Base-by-base conservation (phyloP, 1,140 invertebrate genomes). In the Pseudomyrmex pallidus region DNA sequence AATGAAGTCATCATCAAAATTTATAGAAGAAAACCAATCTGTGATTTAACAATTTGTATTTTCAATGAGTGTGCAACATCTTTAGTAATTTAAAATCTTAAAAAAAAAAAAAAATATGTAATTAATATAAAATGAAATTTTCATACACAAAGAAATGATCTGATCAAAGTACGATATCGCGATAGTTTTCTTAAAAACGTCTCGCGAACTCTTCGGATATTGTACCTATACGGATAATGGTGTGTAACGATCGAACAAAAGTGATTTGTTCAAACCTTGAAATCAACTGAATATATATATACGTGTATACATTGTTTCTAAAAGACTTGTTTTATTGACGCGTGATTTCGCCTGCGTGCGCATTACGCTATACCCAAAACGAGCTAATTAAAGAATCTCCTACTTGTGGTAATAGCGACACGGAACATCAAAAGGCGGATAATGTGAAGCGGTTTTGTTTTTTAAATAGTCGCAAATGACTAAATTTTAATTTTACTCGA, bases 241-340 rank as follows among this genome's bases (percentile, higher is more conserved):
- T 54, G 54, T 67, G 57, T 22, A 15, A 57, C 17, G 17, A 77
- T 57, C 10, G 63, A 3, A 48, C 15, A 17, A 68, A 68, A 70
- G 46, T 25, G 20, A 0, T 57, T 57, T 35, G 9, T 78, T 78
- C 17, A 20, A 70, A 25, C 20, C 44, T 68, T 57, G 35, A 10
- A 64, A 17, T 76, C 1, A 57, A 57, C n/a, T 70, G 76, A 68
- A 68, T 78, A 78, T 59, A 78, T 80, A 72, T 44, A 78, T 59
- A 78, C 72, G 59, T 44, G 15, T 80, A 80, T 72, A 59, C 70
- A 80, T 68, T 70, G 44, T 80, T 80, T 80, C 44, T 35, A 80
- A 80, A 80, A 80, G 76, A 72, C 76, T 80, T 80, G 76, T 70
- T 80, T 13, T 10, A n/a, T 80, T 35, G 35, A 35, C 35, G 44